These are phyloP conservation scores for Willisornis vidua DNA, from an alignment of 2,113 vertebrate genomes.

Conservation along the genomic window DNA sequence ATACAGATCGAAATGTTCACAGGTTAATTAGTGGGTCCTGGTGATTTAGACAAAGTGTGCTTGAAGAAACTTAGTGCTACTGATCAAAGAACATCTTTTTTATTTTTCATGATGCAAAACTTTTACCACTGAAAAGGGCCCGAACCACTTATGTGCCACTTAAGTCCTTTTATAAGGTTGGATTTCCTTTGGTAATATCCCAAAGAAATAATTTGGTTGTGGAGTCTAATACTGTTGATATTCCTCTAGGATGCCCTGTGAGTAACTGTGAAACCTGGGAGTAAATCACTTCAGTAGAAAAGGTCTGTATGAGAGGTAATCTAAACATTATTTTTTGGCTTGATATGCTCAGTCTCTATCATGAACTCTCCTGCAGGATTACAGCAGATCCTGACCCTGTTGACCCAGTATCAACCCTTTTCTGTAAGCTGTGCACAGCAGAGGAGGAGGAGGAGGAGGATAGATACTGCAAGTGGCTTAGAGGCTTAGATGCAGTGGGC, in stretches of 20 bases:
- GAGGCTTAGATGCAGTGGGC: conserved; percentile 29
- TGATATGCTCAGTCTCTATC: neutral
- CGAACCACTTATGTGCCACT: neutral
- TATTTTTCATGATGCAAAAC: neutral
- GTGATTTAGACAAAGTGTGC: neutral
- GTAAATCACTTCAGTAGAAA: neutral
- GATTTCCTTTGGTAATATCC: neutral
- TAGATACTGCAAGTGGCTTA: conserved; percentile 12
- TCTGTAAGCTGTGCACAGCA: neutral
- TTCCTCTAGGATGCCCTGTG: neutral
- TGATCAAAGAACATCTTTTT: neutral
- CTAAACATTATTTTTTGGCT: neutral
- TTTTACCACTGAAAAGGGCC: neutral
- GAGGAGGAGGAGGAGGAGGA: conserved; percentile 8
- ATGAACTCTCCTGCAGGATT: conserved; percentile 44
- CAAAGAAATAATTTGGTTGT: neutral
- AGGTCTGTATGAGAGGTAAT: neutral
- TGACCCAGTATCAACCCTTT: conserved; percentile 51
- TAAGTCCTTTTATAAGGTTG: neutral
- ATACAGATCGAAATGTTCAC: rapidly evolving
- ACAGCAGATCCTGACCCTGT: conserved; percentile 39
- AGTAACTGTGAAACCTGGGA: neutral
- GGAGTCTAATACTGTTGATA: neutral
- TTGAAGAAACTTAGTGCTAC: neutral
- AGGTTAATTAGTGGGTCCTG: neutral